These are phyloP conservation scores for Hypsopygia costalis DNA, from an alignment of 2,888 invertebrate genomes.

Conservation along the genomic window DNA sequence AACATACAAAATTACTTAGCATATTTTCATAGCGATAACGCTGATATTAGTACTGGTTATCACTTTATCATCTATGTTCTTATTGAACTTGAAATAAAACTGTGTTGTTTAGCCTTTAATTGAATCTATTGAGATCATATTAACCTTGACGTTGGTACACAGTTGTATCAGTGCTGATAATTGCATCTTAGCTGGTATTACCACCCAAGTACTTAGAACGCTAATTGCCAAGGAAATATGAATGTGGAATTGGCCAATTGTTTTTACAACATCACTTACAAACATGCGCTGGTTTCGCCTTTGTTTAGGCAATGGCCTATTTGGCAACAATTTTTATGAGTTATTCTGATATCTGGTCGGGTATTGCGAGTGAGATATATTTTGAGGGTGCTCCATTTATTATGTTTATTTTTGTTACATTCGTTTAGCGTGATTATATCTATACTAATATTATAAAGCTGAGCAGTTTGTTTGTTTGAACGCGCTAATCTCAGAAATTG, in stretches of 20 bases:
- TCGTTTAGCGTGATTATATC: no score
- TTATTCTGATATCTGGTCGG: not conserved
- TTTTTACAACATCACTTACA: slow-evolving; percentile 6
- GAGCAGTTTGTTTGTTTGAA: no score
- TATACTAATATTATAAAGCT: no score
- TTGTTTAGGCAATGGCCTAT: not conserved
- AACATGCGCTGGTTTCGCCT: slow-evolving; percentile 6
- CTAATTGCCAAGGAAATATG: slow-evolving; percentile 19
- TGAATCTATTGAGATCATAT: no score
- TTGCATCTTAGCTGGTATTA: slow-evolving; percentile 20
- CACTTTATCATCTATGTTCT: no score
- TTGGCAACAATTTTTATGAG: not conserved
- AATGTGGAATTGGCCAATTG: slow-evolving; percentile 15
- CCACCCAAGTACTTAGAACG: slow-evolving; percentile 17
- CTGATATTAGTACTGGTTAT: no score
- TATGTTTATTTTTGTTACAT: no score
- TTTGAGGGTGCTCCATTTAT: not conserved
- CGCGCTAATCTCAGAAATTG: no score
- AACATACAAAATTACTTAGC: no score
- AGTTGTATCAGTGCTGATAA: slow-evolving; percentile 10
- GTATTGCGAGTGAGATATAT: not conserved
- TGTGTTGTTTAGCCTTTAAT: no score
- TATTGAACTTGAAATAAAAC: no score
- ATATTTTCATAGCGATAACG: no score
- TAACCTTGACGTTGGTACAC: not conserved